Percentiles rank a stretch among this genome's conserved stretches.
Conservation (phyloP, 2,888 invertebrate genomes). For the Synanthedon formicaeformis region DNA sequence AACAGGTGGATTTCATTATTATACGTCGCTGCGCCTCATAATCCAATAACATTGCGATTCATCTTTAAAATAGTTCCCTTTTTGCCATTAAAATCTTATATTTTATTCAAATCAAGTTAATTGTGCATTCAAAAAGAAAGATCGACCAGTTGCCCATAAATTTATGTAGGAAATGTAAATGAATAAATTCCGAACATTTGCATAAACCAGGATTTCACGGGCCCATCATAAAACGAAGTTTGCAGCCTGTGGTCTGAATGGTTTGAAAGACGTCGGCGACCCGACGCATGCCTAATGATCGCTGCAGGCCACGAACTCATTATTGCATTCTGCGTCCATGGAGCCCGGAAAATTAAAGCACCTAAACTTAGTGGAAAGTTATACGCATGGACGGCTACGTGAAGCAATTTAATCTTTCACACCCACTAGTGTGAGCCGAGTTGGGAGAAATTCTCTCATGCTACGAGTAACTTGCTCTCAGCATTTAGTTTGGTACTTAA, state of each 20-base stretch:
- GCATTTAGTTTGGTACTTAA: no score
- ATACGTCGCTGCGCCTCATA: no score
- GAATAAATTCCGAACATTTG: neutral
- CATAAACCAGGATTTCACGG: neutral
- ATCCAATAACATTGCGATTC: no score
- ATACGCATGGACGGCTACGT: neutral
- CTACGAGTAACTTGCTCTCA: neutral
- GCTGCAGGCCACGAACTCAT: slow-evolving; percentile 40
- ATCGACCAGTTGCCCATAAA: no score
- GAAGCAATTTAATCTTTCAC: neutral
- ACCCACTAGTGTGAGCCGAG: neutral
- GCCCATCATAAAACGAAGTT: neutral
- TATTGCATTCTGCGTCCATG: slow-evolving; percentile 30
- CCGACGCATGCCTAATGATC: slow-evolving; percentile 35
- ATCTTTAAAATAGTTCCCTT: no score
- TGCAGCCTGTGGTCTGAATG: neutral
- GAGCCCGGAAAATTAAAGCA: slow-evolving; percentile 56
- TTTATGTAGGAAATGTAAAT: no score
- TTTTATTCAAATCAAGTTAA: no score
- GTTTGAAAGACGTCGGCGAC: slow-evolving; percentile 21
- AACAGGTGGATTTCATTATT: no score
- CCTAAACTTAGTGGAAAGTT: slow-evolving; percentile 39
- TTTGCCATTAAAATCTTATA: no score
- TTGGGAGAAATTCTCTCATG: neutral
- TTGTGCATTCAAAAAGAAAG: no score